Evolutionary conservation across 2,113 vertebrate genomes (phyloP), one percentile per base, ranked within the genome.

Genomic region (Hypanus sabinus): DNA sequence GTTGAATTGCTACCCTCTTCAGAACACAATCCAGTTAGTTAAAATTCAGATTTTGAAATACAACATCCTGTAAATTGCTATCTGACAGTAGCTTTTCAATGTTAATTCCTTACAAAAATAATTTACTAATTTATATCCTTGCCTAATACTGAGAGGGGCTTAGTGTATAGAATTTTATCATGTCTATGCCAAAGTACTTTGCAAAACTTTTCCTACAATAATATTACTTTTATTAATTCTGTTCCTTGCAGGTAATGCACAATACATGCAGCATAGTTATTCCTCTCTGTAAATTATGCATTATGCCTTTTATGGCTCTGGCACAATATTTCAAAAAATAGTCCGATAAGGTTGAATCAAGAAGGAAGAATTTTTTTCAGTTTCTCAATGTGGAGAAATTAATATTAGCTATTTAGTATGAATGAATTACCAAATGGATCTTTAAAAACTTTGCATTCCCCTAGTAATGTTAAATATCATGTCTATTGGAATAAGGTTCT

Each of bases 141-240:
- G 60, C 65, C 27, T 33, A 65, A 90, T 33, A 90, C 30, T 33
- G 60, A 90, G n/a, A 20, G 30, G n/a, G 85, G 60, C 60, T 65
- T n/a, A 14, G 5, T 68, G 27, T 62, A 33, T 33, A 30, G 3
- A 90, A 90, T 12, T 18, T 60, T 36, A 90, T 90, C 30, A 90
- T 90, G 85, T 90, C 85, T 33, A 68, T 90, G 85, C 60, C 60
- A 90, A n/a, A 90, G 85, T 90, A 90, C 60, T 68, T 90, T 8
- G 2, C 85, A 90, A 90, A 90, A 14, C 60, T 90, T 7, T 24
- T 73, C 16, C 85, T 65, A 65, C 85, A 90, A 33, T 90, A 1
- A 65, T 88, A 65, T 62, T 65, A 12, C 30, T 33, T 62, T 62
- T 33, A 12, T 68, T 90, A 14, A 65, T 90, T 33, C 14, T 65